These are phyloP conservation scores for Lethrus apterus DNA, from an alignment of 1,140 invertebrate genomes.

Conservation along the genomic window DNA sequence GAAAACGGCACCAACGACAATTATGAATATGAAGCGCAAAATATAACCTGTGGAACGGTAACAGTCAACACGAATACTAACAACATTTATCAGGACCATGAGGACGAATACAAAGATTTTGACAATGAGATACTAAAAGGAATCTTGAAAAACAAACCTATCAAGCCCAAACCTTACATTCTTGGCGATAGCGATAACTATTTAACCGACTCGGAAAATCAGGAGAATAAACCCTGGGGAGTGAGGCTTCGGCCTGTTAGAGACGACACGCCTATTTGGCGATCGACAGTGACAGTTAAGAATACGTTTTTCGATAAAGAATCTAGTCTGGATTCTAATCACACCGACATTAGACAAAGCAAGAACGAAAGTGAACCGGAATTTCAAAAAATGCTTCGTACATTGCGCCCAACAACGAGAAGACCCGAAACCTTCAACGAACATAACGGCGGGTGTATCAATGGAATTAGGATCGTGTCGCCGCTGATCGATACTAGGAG, in stretches of 20 bases:
- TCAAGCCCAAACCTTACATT: conserved; percentile 60
- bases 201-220: conserved; percentile 19
- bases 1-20: conserved; percentile 10
- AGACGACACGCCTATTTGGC: conserved; percentile 38
- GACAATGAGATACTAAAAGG: conserved; percentile 51
- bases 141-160: conserved; percentile 63
- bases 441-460: not conserved
- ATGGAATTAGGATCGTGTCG: conserved; percentile 22
- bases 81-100: conserved; percentile 22
- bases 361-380: conserved; percentile 29
- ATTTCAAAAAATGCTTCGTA: conserved; percentile 38
- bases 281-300: conserved; percentile 39
- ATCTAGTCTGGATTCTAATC: not conserved
- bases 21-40: conserved; percentile 17
- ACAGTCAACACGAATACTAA: conserved; percentile 32
- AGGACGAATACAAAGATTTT: conserved; percentile 41
- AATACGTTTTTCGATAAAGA: conserved; percentile 26
- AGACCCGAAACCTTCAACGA: conserved; percentile 17
- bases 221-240: conserved; percentile 43
- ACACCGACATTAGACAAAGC: not conserved
- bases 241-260: conserved; percentile 40
- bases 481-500: conserved; percentile 25
- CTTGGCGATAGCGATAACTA: conserved; percentile 48
- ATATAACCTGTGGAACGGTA: conserved; percentile 25
- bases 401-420: conserved; percentile 31